Conservation (phyloP, 2,888 invertebrate species). For the Allacma fusca region DNA sequence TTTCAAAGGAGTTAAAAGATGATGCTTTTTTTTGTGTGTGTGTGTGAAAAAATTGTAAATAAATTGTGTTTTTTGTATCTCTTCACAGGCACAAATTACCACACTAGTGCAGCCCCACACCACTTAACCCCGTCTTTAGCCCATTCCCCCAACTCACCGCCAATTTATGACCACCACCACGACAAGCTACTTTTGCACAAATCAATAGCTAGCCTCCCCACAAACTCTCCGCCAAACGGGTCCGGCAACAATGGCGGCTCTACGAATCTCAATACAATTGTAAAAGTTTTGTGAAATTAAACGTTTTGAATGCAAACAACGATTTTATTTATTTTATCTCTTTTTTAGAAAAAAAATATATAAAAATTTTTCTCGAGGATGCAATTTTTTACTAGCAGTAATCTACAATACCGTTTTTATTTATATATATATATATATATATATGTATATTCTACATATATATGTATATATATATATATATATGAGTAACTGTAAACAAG, state of each 20-base stretch:
- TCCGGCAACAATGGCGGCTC: conserved; percentile 32
- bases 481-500: too few species aligned
- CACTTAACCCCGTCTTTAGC: conserved; percentile 43
- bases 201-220: conserved; percentile 45
- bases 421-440: background rate
- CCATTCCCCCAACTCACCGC: conserved; percentile 43
- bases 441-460: background rate
- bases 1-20: background rate
- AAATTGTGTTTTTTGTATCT: background rate
- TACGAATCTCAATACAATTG: conserved; percentile 44
- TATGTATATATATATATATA: too few species aligned
- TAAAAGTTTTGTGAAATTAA: conserved; percentile 45
- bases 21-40: background rate
- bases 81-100: conserved; percentile 45
- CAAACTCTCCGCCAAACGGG: conserved; percentile 43
- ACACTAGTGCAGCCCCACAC: conserved; percentile 39
- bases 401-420: background rate
- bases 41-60: background rate
- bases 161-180: conserved; percentile 45
- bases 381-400: conserved; percentile 8
- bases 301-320: conserved; percentile 28
- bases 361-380: conserved; percentile 23
- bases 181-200: conserved; percentile 42
- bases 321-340: conserved; percentile 21
- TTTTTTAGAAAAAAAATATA: conserved; percentile 21